phyloP scores from a whole-genome alignment of 2,888 invertebrate species.

The Nyleta sp. region DNA sequence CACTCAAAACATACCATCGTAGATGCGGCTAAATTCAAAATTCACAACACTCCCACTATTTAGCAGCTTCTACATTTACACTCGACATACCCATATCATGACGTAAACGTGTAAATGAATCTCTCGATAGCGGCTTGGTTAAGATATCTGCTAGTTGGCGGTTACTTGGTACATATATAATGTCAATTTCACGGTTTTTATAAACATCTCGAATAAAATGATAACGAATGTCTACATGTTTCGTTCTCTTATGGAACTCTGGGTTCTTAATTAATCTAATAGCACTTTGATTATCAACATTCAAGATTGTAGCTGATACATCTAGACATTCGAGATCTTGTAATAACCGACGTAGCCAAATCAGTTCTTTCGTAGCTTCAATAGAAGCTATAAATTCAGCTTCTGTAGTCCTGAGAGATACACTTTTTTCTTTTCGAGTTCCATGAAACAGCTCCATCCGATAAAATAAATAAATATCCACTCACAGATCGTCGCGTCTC shows the following conservation, averaged over 20 bases:
- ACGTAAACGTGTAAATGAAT: neutral
- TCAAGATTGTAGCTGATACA: neutral
- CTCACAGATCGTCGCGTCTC: constrained; percentile 17
- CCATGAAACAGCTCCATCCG: constrained; percentile 15
- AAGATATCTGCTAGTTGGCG: no score
- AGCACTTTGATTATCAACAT: constrained; percentile 13
- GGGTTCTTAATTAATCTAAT: constrained; percentile 9
- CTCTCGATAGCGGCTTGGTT: no score
- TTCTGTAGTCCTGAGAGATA: constrained; percentile 16
- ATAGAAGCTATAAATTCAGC: constrained; percentile 18
- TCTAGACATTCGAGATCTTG: constrained; percentile 8
- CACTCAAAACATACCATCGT: no score
- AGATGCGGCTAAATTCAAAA: no score
- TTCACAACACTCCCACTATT: no score
- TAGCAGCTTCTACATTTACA: no score
- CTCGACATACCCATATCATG: no score
- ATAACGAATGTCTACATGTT: constrained; percentile 26
- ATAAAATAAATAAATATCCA: constrained; percentile 2
- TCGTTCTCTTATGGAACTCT: constrained; percentile 17
- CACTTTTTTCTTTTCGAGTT: constrained; percentile 11
- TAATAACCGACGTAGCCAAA: constrained; percentile 17
- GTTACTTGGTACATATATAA: neutral
- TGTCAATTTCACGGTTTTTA: neutral
- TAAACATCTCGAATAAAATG: constrained; percentile 21
- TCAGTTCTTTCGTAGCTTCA: constrained; percentile 1